Base-by-base conservation (phyloP, 1,140 invertebrate genomes). In the Lepidurus apus region DNA sequence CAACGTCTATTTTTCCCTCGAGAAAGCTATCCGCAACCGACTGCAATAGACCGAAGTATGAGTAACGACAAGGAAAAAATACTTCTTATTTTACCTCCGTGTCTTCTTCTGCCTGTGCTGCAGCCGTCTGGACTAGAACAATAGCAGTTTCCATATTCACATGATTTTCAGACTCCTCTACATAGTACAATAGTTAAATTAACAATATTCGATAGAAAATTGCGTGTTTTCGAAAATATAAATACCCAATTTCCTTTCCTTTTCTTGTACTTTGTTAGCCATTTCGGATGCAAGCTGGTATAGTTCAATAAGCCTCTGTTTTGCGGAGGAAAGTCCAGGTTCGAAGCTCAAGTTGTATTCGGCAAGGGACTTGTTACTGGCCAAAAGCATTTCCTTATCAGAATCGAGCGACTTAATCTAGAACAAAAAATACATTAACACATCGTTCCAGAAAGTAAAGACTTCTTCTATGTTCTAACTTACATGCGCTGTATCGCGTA, bases 271-370 rank as follows among this genome's bases (percentile, higher is more conserved):
- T 17, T 86, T 87, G 43, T 86, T 86, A 80, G 91, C 92, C 7
- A 93, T 83, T 65, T 87, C 85, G 82, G 90, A 89, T 53, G 91
- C 92, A 81, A 88, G 85, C 82, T 92, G 90, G 74, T 91, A 91
- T 6, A 91, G 85, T 75, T 92, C 88, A 80, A 88, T 88, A 5
- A 97, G 83, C 44, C 87, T 86, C 81, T 90, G 87, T 84, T 93
- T 91, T 1, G 90, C 86, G 81, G 92, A 90, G 73, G 90, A 88
- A n/a, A 96, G 85, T 82, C 91, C 88, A 45, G 94, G 93, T 85
- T 96, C 93, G 83, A 91, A 91, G 17, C 90, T 88, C 26, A 98
- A 87, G 85, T 97, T 98, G 81, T 89, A 92, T 84, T 97, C 95
- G 2, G 95, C 94, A 76, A 95, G 85, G 43, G 90, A 93, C 83